Evolutionary conservation across 2,113 vertebrate genomes (phyloP), one percentile per base, ranked within the genome.

Genomic region (Cardinalis cardinalis): DNA sequence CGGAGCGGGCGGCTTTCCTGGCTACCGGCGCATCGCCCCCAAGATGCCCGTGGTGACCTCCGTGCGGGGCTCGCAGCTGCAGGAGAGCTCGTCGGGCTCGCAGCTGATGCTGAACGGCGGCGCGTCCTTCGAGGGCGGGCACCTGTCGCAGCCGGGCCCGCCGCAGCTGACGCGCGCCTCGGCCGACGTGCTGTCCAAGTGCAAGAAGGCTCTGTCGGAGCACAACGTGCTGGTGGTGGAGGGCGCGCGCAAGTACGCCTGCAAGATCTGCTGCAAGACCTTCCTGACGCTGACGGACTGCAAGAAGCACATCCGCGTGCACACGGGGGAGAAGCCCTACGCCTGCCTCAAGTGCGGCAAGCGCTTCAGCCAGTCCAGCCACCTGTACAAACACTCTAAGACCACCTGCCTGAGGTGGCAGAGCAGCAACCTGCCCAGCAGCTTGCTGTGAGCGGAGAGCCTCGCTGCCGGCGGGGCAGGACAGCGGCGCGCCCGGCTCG

Each of bases 221-320:
- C 99, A 99, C 93, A 99, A 99, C 2, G 99, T 99, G 73, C 93
- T 99, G 96, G 99, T 99, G 56, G 99, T 99, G 7, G 99, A 99
- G 92, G 99, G 99, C 1, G 99, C 99, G 0, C 98, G 99, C 46
- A 99, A 99, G 90, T 99, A 99, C 2, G 99, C 99, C 20, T 99
- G 99, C 95, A 99, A 99, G 96, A 99, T 99, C 97, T 99, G 99
- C 98, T 99, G 99, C 94, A 99, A 99, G 97, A 99, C 99, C 19
- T 99, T 99, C 85, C 96, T 99, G 93, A 99, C 99, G 32, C 92
- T 99, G 74, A 99, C 99, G 5, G 99, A 99, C 97, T 99, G 99
- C 96, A 99, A 99, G 98, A 99, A 99, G 92, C 99, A 99, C 97
- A 99, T 99, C 95, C 98, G 99, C 0, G 99, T 99, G 19, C 99